A percentile compares a stretch with the other conserved stretches of the same genome.
phyloP scores from a whole-genome alignment of 2,797 vertebrate species.

The Ambastaia sidthimunki region DNA sequence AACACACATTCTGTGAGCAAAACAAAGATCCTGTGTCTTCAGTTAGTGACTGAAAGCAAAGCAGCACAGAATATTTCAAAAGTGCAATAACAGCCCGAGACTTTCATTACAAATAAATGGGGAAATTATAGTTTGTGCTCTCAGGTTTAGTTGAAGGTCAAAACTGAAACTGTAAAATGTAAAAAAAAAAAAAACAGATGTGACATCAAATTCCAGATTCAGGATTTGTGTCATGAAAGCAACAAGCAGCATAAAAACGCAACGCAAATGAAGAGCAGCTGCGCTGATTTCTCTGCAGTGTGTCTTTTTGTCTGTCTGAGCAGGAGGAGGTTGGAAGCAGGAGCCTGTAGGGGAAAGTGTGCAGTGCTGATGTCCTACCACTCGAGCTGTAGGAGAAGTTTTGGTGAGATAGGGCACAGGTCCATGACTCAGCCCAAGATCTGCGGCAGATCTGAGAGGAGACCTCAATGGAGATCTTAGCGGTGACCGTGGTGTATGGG shows the following conservation, averaged over 20 bases:
- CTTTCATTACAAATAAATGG: not conserved
- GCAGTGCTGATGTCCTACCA: constrained; percentile 78
- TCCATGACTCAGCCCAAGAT: constrained; percentile 73
- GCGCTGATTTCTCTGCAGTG: constrained; percentile 60
- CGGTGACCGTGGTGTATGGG: constrained; percentile 34
- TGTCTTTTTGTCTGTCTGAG: constrained; percentile 62
- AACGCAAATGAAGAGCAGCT: constrained; percentile 73
- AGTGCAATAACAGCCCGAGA: not conserved
- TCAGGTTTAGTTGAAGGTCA: constrained; percentile 49
- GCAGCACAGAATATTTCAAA: constrained; percentile 41
- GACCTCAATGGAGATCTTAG: constrained; percentile 48
- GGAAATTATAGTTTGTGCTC: constrained; percentile 19
- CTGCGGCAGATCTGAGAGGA: constrained; percentile 72
- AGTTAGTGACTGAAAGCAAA: constrained; percentile 50
- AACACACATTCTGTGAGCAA: constrained; percentile 49
- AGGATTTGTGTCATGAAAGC: constrained; percentile 62
- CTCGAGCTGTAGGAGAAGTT: constrained; percentile 81
- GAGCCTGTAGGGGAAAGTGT: not conserved
- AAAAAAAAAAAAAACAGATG: constrained; percentile 35
- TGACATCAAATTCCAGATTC: constrained; percentile 57
- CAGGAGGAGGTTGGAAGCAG: constrained; percentile 27
- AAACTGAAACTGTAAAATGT: constrained; percentile 44
- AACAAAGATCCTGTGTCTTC: constrained; percentile 46
- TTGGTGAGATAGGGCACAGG: constrained; percentile 78
- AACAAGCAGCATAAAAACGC: constrained; percentile 59